These are phyloP conservation scores for Lampris megalopsis DNA, from an alignment of 2,113 vertebrate genomes.

Conservation along the genomic window DNA sequence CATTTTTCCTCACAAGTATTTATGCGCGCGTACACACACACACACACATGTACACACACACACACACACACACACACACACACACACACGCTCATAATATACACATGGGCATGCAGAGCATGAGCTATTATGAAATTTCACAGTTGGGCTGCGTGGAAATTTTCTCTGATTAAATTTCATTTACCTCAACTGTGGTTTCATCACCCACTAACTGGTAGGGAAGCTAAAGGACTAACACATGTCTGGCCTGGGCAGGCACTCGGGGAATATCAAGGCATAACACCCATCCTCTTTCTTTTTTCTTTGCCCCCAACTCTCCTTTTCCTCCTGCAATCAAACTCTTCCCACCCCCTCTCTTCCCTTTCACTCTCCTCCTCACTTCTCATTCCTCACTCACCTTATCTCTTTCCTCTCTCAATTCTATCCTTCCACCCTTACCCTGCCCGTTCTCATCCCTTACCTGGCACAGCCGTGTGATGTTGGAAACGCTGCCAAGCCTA, in stretches of 20 bases:
- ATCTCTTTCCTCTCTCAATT: conserved; percentile 1
- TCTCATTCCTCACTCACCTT: conserved; percentile 9
- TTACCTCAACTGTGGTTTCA: conserved; percentile 66
- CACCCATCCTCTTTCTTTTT: conserved; percentile 37
- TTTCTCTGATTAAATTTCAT: conserved; percentile 69
- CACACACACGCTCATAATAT: background rate
- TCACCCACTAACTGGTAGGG: conserved; percentile 59
- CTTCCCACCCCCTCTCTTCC: conserved; percentile 8
- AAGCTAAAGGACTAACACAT: conserved; percentile 40
- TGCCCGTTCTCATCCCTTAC: conserved; percentile 32
- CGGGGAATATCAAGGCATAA: conserved; percentile 53
- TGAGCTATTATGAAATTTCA: conserved; percentile 55
- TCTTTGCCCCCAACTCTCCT: conserved; percentile 12
- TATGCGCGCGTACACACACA: conserved; percentile 10
- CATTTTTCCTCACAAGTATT: conserved; percentile 13
- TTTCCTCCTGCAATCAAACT: background rate
- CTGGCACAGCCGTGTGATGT: conserved; percentile 3
- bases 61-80: conserved; percentile 14
- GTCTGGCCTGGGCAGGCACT: conserved; percentile 45
- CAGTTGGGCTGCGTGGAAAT: conserved; percentile 61
- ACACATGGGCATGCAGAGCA: conserved; percentile 16
- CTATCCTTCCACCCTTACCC: background rate
- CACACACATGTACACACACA: conserved; percentile 21
- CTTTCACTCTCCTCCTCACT: conserved; percentile 13
- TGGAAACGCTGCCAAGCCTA: conserved; percentile 30